Conservation (phyloP, 2,888 invertebrate species). For the Anthrax anthrax region DNA sequence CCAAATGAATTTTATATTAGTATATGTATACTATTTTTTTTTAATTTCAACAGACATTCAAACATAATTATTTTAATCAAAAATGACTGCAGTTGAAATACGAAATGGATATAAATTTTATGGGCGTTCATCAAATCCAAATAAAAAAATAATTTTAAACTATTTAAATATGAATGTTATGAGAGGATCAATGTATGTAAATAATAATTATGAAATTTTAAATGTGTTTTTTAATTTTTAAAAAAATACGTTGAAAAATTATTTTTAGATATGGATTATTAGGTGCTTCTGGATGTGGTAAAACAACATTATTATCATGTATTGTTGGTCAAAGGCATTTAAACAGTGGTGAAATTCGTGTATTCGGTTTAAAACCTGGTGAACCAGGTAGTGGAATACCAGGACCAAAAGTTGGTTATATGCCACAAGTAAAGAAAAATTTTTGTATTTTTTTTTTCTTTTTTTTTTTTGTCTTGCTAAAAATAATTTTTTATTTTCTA, state of each 20-base stretch:
- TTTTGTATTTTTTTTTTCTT: too few relatives aligned
- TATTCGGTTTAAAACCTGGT: constrained; percentile 61
- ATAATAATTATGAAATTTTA: background rate
- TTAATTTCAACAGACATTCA: background rate
- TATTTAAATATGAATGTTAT: constrained; percentile 60
- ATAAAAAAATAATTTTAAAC: constrained; percentile 46
- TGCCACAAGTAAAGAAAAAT: constrained; percentile 53
- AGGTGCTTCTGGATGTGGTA: constrained; percentile 83
- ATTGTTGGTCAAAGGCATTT: constrained; percentile 63
- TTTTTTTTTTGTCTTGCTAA: background rate
- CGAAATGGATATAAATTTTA: constrained; percentile 55
- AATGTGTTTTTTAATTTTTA: background rate
- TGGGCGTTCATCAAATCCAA: constrained; percentile 38
- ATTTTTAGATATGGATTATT: constrained; percentile 61
- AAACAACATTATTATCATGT: constrained; percentile 74
- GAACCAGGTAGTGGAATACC: constrained; percentile 49
- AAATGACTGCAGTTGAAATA: constrained; percentile 47
- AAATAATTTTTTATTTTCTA: constrained; percentile 21
- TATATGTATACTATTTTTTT: background rate
- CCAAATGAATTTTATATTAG: too few relatives aligned
- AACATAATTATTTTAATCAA: background rate
- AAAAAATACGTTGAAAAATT: background rate
- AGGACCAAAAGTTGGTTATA: constrained; percentile 66
- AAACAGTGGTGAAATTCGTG: constrained; percentile 57
- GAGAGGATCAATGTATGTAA: constrained; percentile 61